Conservation (phyloP, 2,113 vertebrate genomes). For the Chloropsis cyanopogon region DNA sequence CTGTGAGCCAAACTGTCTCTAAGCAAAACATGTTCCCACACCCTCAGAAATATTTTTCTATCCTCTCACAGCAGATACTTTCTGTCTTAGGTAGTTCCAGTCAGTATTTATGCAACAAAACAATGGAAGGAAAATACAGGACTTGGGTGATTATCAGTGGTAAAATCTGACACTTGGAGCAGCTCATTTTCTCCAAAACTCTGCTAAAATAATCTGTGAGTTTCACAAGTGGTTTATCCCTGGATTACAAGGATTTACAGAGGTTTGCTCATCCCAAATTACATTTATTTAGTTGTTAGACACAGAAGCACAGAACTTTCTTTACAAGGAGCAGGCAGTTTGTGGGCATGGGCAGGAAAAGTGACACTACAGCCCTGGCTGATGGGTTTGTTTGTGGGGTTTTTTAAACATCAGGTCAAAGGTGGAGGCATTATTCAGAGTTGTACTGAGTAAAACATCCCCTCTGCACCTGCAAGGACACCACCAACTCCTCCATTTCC, state of each 20-base stretch:
- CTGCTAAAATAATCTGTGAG: not conserved
- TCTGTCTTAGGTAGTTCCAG: not conserved
- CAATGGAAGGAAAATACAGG: not conserved
- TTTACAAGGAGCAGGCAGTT: not conserved
- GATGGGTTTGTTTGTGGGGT: not conserved
- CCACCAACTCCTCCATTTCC: not conserved
- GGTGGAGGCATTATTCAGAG: not conserved
- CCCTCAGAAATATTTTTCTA: not conserved
- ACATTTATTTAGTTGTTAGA: not conserved
- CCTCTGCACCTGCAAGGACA: not conserved
- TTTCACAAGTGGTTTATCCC: not conserved
- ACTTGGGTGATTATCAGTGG: not conserved
- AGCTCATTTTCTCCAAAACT: not conserved
- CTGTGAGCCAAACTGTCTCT: not conserved
- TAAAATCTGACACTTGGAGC: not conserved
- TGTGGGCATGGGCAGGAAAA: not conserved
- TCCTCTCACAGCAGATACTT: not conserved
- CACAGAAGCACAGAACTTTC: not conserved
- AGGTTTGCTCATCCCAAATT: not conserved
- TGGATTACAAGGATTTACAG: not conserved
- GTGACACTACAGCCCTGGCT: accelerated
- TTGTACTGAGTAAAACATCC: not conserved
- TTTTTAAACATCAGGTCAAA: not conserved
- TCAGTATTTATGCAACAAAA: not conserved
- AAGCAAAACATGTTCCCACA: not conserved